phyloP scores from a whole-genome alignment of 1,140 invertebrate genomes.

The Brachystomella parvula region DNA sequence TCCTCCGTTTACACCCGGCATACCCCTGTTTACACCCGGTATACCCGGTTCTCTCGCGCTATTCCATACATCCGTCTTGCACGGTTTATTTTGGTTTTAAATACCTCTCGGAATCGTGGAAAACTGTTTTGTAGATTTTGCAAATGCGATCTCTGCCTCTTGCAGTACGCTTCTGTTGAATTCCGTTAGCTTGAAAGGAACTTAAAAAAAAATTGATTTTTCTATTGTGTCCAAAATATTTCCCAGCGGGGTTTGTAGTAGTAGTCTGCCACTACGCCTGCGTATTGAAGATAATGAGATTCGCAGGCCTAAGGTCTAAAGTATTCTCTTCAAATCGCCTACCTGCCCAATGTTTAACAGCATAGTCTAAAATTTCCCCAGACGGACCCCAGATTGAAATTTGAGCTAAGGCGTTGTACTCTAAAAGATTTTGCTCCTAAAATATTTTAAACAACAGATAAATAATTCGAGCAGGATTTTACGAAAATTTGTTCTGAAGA shows the following conservation, averaged over 20 bases:
- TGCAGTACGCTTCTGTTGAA: slow-evolving; percentile 51
- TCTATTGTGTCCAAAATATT: slow-evolving; percentile 54
- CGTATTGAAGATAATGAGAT: slow-evolving; percentile 1
- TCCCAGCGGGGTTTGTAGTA: slow-evolving; percentile 63
- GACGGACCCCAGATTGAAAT: slow-evolving; percentile 84
- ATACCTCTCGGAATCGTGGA: slow-evolving; percentile 47
- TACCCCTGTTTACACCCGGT: no score
- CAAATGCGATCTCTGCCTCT: slow-evolving; percentile 62
- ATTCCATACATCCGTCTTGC: no score
- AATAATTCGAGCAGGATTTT: not conserved
- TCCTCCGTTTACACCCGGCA: no score
- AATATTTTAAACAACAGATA: not conserved
- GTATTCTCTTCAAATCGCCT: not conserved
- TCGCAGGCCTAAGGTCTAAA: slow-evolving; percentile 17
- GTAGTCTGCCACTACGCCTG: slow-evolving; percentile 55
- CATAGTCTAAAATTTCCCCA: slow-evolving; percentile 81
- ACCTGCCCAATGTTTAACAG: slow-evolving; percentile 69
- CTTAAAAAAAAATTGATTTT: slow-evolving; percentile 46
- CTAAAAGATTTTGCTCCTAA: slow-evolving; percentile 54
- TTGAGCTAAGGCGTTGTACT: slow-evolving; percentile 83
- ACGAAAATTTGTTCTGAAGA: no score
- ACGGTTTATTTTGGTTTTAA: no score
- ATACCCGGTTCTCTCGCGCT: no score
- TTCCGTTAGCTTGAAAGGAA: slow-evolving; percentile 46
- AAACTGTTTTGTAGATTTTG: slow-evolving; percentile 46